Evolutionary conservation across 2,113 vertebrate species (phyloP).

Genomic region (Podarcis muralis): DNA sequence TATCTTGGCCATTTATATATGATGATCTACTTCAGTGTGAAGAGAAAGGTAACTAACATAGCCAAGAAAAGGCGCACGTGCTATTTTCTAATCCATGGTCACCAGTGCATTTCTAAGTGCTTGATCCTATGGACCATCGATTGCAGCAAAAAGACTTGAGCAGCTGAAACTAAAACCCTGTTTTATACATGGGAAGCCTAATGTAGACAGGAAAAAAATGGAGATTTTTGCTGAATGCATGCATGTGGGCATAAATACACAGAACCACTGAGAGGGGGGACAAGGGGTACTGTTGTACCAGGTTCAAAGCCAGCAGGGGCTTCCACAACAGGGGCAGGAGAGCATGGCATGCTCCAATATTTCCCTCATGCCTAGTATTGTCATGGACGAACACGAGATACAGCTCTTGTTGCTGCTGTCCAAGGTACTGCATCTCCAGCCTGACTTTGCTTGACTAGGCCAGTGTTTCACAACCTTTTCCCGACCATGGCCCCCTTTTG

Average conservation of each 20-base stretch:
- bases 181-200: neutral
- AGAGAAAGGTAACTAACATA: neutral
- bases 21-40: neutral
- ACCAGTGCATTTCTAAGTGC: slow-evolving; percentile 10
- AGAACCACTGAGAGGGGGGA: neutral
- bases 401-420: neutral
- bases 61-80: neutral
- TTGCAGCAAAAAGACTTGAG: neutral
- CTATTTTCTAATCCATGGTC: neutral
- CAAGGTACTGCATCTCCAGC: neutral
- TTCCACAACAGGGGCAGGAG: too few relatives aligned
- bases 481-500: too few relatives aligned
- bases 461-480: neutral
- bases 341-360: too few relatives aligned
- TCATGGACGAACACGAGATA: too few relatives aligned
- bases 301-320: too few relatives aligned
- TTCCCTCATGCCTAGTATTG: too few relatives aligned
- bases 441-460: neutral
- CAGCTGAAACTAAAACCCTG: neutral
- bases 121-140: neutral
- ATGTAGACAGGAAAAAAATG: neutral
- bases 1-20: slow-evolving; percentile 22
- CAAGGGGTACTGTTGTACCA: too few relatives aligned
- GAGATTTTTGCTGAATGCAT: neutral
- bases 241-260: neutral